phyloP scores from a whole-genome alignment of 2,888 invertebrate species.

The Drosophila setosimentum region DNA sequence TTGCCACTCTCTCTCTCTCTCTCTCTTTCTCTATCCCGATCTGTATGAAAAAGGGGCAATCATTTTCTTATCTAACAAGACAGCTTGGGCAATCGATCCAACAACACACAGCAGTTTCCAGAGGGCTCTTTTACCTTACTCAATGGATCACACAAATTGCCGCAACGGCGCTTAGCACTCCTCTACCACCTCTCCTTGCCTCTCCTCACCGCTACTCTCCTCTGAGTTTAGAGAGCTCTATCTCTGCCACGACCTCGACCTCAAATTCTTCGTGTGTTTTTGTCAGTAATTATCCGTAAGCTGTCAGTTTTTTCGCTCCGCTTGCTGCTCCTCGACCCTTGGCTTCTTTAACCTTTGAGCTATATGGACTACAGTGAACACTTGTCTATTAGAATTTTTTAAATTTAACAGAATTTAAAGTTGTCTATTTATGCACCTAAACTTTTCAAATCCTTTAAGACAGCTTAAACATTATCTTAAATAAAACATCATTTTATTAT shows the following conservation, averaged over 20 bases:
- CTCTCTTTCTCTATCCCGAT: neutral
- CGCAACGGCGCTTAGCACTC: slow-evolving; percentile 52
- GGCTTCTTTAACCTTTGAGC: slow-evolving; percentile 30
- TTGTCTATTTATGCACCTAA: neutral
- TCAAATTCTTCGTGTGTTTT: slow-evolving; percentile 36
- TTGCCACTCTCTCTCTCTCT: neutral
- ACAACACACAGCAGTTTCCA: slow-evolving; percentile 24
- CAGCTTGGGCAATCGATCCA: slow-evolving; percentile 70
- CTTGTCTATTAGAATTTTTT: neutral
- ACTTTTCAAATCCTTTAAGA: neutral
- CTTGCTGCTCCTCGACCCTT: slow-evolving; percentile 40
- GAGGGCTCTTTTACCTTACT: slow-evolving; percentile 50
- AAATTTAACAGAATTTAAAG: neutral
- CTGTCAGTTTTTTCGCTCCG: slow-evolving; percentile 80
- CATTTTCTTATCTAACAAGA: slow-evolving; percentile 78
- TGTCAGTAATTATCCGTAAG: slow-evolving; percentile 79
- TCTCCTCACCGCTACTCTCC: neutral
- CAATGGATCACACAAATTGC: slow-evolving; percentile 78
- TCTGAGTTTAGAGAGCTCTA: neutral
- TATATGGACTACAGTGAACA: slow-evolving; percentile 4
- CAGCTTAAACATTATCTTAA: too few species aligned
- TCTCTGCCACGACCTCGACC: neutral
- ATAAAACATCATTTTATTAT: too few species aligned
- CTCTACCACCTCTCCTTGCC: neutral
- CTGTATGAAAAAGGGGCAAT: slow-evolving; percentile 49